A percentile compares a stretch with the other conserved stretches of the same genome.
Conservation (phyloP, 2,797 vertebrate genomes). For the Melanotaenia pygmaea region DNA sequence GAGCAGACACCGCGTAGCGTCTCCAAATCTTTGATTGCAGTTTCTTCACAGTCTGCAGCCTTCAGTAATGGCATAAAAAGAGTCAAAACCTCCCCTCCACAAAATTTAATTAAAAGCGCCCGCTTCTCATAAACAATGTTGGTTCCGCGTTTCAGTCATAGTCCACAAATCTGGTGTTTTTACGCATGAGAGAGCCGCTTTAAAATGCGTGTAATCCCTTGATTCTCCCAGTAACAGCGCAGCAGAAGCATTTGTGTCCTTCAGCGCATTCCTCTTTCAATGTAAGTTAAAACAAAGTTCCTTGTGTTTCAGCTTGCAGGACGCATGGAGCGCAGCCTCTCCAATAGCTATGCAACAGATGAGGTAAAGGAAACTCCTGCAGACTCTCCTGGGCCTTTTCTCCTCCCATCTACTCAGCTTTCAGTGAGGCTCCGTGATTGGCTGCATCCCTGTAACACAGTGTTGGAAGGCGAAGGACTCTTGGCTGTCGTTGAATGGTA, state of each 20-base stretch:
- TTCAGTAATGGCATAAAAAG: constrained; percentile 10
- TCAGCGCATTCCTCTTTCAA: constrained; percentile 27
- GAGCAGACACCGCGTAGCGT: constrained; percentile 8
- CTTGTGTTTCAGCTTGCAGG: constrained; percentile 53
- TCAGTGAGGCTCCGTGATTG: constrained; percentile 63
- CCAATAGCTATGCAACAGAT: constrained; percentile 57
- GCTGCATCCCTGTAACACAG: constrained; percentile 56
- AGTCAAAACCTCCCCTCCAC: background rate
- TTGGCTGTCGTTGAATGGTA: background rate
- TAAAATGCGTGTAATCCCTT: constrained; percentile 32
- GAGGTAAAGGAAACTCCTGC: constrained; percentile 46
- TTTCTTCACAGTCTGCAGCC: constrained; percentile 6
- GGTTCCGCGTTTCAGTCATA: constrained; percentile 23
- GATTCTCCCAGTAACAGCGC: constrained; percentile 16
- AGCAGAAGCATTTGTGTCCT: constrained; percentile 16
- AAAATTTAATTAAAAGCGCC: background rate
- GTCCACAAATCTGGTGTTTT: constrained; percentile 38
- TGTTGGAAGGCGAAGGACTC: background rate
- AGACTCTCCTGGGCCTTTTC: constrained; percentile 49
- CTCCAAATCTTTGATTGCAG: background rate
- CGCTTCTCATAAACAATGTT: constrained; percentile 16
- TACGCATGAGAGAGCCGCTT: constrained; percentile 35
- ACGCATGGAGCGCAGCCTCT: constrained; percentile 37
- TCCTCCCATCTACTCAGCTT: constrained; percentile 67
- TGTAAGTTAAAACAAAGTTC: constrained; percentile 49